Conservation (phyloP, 2,113 vertebrate species). For the Symphodus melops region DNA sequence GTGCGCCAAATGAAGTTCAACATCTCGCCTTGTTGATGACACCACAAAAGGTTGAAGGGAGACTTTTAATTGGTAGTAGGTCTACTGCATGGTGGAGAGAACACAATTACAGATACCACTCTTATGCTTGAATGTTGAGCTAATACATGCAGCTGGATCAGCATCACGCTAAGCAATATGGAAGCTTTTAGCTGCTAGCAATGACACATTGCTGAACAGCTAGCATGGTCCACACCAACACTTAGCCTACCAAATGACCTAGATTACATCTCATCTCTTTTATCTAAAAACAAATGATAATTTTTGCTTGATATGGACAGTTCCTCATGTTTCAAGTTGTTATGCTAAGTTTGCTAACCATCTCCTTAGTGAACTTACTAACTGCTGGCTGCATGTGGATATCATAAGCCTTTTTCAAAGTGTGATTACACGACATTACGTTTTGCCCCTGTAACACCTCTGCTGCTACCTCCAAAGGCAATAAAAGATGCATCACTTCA, state of each 20-base stretch:
- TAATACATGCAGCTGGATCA: background rate
- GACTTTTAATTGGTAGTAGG: background rate
- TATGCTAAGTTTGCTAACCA: background rate
- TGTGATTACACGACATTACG: too few relatives aligned
- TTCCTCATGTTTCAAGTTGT: background rate
- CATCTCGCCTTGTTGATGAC: slow-evolving; percentile 31
- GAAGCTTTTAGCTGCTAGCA: background rate
- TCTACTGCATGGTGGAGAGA: background rate
- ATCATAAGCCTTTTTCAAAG: too few relatives aligned
- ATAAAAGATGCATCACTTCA: too few relatives aligned
- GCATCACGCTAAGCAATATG: background rate
- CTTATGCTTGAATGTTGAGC: background rate
- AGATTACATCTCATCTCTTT: too few relatives aligned
- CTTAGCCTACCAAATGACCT: too few relatives aligned
- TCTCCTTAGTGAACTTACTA: background rate
- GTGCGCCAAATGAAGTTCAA: slow-evolving; percentile 3
- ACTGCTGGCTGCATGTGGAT: background rate
- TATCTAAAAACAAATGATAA: background rate
- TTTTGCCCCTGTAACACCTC: too few relatives aligned
- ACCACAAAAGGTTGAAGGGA: slow-evolving; percentile 8
- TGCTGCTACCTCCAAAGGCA: too few relatives aligned
- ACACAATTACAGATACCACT: background rate
- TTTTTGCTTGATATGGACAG: background rate
- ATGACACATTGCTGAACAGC: background rate
- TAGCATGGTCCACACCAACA: background rate